Conservation (phyloP, 2,113 vertebrate species). For the Pedetes capensis region DNA sequence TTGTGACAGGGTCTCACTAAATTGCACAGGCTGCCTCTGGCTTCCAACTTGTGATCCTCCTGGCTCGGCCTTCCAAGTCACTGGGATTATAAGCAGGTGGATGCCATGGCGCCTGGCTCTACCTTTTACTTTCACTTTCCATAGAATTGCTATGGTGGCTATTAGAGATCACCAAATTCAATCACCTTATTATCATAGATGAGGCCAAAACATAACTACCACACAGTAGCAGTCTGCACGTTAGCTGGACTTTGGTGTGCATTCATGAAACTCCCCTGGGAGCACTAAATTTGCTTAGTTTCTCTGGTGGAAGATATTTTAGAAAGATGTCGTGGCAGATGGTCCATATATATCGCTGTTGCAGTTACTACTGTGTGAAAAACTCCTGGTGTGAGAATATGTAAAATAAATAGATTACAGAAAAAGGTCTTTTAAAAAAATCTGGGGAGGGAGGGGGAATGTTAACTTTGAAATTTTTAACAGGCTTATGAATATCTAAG, state of each 20-base stretch:
- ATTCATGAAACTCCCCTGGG: background rate
- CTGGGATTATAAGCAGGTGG: no score
- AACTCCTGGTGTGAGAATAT: background rate
- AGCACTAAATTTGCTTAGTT: background rate
- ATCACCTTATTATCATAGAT: background rate
- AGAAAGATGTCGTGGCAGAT: background rate
- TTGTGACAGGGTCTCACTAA: no score
- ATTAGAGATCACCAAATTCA: background rate
- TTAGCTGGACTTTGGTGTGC: background rate
- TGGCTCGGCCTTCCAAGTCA: no score
- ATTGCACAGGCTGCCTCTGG: no score
- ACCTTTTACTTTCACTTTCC: background rate
- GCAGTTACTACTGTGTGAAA: background rate
- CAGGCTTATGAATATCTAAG: background rate
- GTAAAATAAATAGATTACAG: background rate
- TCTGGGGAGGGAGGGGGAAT: background rate
- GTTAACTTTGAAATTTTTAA: conserved; percentile 16
- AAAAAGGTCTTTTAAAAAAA: background rate
- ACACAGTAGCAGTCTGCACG: background rate
- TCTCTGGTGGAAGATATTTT: background rate
- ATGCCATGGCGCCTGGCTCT: no score
- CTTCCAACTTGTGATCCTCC: no score
- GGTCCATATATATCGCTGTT: background rate
- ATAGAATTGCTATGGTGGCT: background rate
- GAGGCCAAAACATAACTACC: background rate